These are phyloP conservation scores for Calliopsis andreniformis DNA, from an alignment of 1,140 invertebrate species.

Conservation along the genomic window DNA sequence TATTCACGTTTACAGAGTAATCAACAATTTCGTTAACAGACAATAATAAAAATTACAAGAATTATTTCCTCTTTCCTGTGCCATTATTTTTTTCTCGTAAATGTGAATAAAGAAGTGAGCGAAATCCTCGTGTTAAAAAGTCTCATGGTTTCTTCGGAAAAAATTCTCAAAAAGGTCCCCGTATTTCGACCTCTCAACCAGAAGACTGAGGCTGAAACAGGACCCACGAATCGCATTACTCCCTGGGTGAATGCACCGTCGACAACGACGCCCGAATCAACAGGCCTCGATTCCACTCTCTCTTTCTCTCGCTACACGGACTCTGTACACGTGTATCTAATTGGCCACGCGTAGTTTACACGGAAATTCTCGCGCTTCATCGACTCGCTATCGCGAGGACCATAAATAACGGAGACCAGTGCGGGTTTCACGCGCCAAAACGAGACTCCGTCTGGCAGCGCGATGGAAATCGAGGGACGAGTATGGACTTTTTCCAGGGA, in stretches of 20 bases:
- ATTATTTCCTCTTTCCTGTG: too few species aligned
- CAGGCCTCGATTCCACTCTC: conserved; percentile 8
- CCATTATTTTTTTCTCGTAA: too few species aligned
- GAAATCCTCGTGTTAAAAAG: too few species aligned
- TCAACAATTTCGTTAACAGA: too few species aligned
- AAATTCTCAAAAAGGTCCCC: too few species aligned
- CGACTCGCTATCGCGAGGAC: not conserved
- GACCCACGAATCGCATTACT: not conserved
- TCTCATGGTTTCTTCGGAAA: too few species aligned
- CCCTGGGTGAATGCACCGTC: not conserved
- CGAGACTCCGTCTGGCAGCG: not conserved
- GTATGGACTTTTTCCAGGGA: too few species aligned
- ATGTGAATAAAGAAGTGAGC: too few species aligned
- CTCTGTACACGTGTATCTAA: conserved; percentile 37
- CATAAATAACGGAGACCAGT: conserved; percentile 27
- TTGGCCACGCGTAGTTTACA: conserved; percentile 37
- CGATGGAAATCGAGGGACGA: not conserved
- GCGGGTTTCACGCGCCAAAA: not conserved
- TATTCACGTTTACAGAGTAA: too few species aligned
- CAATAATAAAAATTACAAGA: too few species aligned
- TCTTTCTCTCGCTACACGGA: not conserved
- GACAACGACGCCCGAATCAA: conserved; percentile 20
- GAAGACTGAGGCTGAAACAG: too few species aligned
- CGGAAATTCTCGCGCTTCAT: conserved; percentile 16
- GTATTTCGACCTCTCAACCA: too few species aligned